A percentile compares a stretch with the other conserved stretches of the same genome.
Conservation (phyloP, 2,113 vertebrate species). For the Cariama cristata region DNA sequence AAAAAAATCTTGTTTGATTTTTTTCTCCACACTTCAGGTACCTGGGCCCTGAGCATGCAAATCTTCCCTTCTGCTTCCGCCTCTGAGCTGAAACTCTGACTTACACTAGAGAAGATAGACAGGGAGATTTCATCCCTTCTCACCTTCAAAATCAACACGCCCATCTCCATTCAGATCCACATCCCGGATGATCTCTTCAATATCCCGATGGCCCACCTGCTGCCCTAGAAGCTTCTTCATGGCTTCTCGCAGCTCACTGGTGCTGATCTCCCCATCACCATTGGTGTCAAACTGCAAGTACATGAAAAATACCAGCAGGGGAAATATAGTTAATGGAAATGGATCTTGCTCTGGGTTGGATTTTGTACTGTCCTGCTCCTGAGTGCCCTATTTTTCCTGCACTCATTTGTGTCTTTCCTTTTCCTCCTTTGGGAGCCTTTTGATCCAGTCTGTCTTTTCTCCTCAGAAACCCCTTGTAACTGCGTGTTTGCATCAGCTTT, state of each 20-base stretch:
- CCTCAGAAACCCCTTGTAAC: neutral
- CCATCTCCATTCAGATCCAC: conserved; percentile 98
- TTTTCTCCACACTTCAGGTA: neutral
- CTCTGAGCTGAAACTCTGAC: neutral
- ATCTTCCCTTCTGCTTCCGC: neutral
- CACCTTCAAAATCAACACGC: conserved; percentile 98
- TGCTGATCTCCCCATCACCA: conserved; percentile 96
- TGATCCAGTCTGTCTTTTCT: neutral
- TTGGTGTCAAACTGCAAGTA: conserved; percentile 92
- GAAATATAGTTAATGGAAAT: neutral
- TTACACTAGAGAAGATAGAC: neutral
- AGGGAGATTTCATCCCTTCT: neutral
- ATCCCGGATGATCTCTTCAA: conserved; percentile 95
- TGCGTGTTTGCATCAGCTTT: neutral
- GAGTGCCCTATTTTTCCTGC: neutral
- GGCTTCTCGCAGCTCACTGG: conserved; percentile 92
- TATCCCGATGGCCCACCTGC: conserved; percentile 93
- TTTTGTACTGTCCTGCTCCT: neutral
- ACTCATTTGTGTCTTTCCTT: neutral
- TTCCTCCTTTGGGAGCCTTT: neutral
- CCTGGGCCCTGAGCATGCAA: neutral
- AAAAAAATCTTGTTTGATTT: neutral
- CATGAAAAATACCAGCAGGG: neutral
- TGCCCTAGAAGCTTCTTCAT: conserved; percentile 98
- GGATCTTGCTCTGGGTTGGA: neutral